These are phyloP conservation scores for Zeuzera pyrina DNA, from an alignment of 2,888 invertebrate genomes.

Conservation along the genomic window DNA sequence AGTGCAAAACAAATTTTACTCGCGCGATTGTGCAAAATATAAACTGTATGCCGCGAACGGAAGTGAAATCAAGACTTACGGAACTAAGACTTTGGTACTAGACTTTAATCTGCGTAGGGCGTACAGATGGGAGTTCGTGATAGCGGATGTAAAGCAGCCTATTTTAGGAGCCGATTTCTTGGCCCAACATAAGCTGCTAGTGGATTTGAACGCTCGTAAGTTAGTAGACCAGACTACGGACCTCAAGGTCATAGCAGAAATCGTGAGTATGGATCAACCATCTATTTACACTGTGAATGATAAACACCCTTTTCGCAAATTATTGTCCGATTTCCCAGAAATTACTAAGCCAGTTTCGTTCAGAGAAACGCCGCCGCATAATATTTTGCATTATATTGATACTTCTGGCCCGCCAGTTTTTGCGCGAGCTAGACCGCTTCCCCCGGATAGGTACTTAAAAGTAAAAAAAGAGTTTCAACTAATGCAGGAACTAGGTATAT, in stretches of 20 bases:
- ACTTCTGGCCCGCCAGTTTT: conserved; percentile 3
- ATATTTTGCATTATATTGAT: conserved; percentile 4
- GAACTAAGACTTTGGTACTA: neutral
- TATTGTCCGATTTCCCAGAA: neutral
- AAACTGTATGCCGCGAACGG: neutral
- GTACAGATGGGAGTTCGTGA: neutral
- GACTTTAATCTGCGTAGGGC: neutral
- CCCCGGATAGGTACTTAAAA: too few species aligned
- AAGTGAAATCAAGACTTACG: neutral
- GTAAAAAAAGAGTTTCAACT: neutral
- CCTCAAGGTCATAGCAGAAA: neutral
- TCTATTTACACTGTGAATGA: neutral
- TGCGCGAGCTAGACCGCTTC: conserved; percentile 1
- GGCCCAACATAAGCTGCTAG: neutral
- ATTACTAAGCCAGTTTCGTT: neutral
- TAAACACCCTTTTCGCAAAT: neutral
- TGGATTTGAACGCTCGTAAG: neutral
- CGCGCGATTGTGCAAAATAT: neutral
- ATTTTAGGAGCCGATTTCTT: neutral
- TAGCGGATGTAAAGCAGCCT: neutral
- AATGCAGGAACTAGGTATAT: neutral
- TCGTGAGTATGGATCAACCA: neutral
- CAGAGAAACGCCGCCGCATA: neutral
- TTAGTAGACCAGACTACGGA: neutral
- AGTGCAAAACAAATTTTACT: neutral